Evolutionary conservation across 2,888 invertebrate genomes (phyloP), one percentile per base, ranked within the genome.

Genomic region (Lepidonotus clava): DNA sequence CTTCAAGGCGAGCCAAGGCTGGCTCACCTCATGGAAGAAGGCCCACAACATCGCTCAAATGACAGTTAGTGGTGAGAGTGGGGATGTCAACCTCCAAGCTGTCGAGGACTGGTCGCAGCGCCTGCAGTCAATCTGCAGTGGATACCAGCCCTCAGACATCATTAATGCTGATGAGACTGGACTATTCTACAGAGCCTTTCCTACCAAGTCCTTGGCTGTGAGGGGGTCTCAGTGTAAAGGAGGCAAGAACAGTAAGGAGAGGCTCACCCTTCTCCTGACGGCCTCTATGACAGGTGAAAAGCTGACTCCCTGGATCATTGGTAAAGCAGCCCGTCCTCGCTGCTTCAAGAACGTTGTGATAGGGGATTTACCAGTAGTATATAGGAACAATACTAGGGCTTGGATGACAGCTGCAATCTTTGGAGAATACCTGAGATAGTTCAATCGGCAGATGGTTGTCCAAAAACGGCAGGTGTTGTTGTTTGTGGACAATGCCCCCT

Each of bases 191-290:
- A n/a, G 11, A 11, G 66, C 66, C 66, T 66, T 66, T 8, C 66
- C 66, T 8, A n/a, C 6, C 14, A 66, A 28, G 32, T 66, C 66
- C 66, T 11, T 66, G 66, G 66, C 32, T 8, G 14, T 14, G 24
- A 8, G 8, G 6, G 66, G 66, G 11, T 8, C n/a, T 8, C 24
- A n/a, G 11, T 24, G 32, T n/a, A 66, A 8, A 14, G 66, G 66
- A 66, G 66, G 66, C 11, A 66, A 66, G 66, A 14, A n/a, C 66
- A 66, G 66, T n/a, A 66, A 66, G n/a, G 66, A 66, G n/a, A 8
- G 66, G 6, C n/a, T 66, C 24, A 14, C 66, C n/a, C 24, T 66
- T 8, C 32, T 66, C 11, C 32, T 66, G 14, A 24, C 24, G 11
- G 11, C 24, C n/a, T 24, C 24, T 66, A 28, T 28, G 6, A 66